phyloP scores from a whole-genome alignment of 2,797 vertebrate genomes.

The Falco berigora region DNA sequence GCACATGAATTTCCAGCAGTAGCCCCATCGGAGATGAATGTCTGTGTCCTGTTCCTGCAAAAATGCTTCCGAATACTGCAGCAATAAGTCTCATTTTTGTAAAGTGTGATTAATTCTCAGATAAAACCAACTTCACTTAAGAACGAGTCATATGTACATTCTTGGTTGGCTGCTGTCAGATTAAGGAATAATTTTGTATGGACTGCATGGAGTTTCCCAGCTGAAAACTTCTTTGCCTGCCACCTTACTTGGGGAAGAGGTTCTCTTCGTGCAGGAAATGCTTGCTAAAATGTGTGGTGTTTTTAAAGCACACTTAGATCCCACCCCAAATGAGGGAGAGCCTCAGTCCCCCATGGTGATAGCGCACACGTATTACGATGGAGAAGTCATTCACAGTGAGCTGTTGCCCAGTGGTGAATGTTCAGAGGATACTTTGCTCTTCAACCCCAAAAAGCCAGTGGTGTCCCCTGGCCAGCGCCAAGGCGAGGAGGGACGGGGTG shows the following conservation, averaged over 20 bases:
- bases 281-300: rapidly evolving
- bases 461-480: rapidly evolving
- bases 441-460: background rate
- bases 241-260: background rate
- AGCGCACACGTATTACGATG: rapidly evolving
- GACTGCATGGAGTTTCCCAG: background rate
- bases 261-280: background rate
- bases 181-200: background rate
- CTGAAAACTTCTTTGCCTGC: background rate
- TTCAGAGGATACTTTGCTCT: background rate
- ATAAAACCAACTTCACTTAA: background rate
- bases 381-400: background rate
- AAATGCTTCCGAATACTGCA: background rate
- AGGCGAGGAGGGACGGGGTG: background rate
- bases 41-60: background rate
- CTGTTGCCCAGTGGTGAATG: background rate
- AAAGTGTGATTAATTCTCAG: background rate
- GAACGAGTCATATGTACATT: background rate
- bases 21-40: rapidly evolving
- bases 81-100: background rate
- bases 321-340: rapidly evolving
- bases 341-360: background rate
- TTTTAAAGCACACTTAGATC: background rate
- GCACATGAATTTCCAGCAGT: rapidly evolving
- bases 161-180: background rate